A percentile compares a stretch with the other conserved stretches of the same genome.
phyloP scores from a whole-genome alignment of 2,113 vertebrate species.

The Clarias magur region DNA sequence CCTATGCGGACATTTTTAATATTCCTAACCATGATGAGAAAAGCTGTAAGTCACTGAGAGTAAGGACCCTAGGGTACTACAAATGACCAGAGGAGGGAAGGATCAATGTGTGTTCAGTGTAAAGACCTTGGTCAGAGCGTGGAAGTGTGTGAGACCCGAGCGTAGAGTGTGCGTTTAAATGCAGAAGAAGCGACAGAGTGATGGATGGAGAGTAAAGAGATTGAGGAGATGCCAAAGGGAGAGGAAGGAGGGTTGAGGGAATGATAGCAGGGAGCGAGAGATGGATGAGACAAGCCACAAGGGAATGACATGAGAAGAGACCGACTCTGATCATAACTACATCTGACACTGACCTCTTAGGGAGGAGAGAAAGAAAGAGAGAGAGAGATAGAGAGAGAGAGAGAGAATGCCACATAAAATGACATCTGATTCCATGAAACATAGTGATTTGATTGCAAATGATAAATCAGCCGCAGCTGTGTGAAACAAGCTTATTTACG shows the following conservation, averaged over 20 bases:
- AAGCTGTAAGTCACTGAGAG: neutral
- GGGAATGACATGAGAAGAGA: conserved; percentile 8
- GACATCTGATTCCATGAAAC: neutral
- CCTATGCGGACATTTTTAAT: neutral
- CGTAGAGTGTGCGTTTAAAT: conserved; percentile 53
- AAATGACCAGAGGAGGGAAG: neutral
- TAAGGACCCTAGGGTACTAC: neutral
- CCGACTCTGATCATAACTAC: neutral
- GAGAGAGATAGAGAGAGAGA: neutral
- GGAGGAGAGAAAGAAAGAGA: neutral
- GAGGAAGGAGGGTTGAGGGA: conserved; percentile 39
- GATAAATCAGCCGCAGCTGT: neutral
- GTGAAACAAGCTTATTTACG: neutral
- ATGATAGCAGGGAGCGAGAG: conserved; percentile 28
- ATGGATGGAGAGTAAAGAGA: conserved; percentile 52
- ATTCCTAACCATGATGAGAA: neutral
- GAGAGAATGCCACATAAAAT: neutral
- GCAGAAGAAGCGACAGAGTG: conserved; percentile 54
- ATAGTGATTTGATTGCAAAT: neutral
- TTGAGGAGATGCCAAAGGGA: conserved; percentile 49
- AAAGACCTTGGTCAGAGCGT: neutral
- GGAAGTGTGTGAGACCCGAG: conserved; percentile 26
- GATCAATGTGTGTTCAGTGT: neutral
- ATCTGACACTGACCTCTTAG: conserved; percentile 15
- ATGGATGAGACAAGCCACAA: conserved; percentile 18